phyloP scores from a whole-genome alignment of 1,140 invertebrate species.

The Dinoponera quadriceps region DNA sequence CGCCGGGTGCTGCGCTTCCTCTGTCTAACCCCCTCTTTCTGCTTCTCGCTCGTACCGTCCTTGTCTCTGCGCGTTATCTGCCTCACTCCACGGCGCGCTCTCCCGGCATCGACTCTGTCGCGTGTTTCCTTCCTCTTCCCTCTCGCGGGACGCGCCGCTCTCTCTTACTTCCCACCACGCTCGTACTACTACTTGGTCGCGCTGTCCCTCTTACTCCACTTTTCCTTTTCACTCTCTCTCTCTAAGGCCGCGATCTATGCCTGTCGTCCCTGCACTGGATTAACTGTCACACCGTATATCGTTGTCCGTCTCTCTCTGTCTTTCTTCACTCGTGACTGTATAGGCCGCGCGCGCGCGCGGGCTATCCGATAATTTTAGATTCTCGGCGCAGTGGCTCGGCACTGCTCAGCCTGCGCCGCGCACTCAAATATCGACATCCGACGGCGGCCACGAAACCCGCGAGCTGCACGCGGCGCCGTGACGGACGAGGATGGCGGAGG shows the following conservation, averaged over 20 bases:
- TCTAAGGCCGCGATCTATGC: not conserved
- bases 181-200: conserved; percentile 8
- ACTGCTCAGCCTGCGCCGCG: conserved; percentile 82
- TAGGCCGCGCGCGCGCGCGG: conserved; percentile 35
- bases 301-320: conserved; percentile 19
- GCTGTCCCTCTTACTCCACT: conserved; percentile 15
- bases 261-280: conserved; percentile 12
- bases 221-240: not conserved
- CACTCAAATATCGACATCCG: conserved; percentile 83
- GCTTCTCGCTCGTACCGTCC: conserved; percentile 55
- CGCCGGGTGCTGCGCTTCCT: conserved; percentile 31
- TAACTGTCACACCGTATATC: conserved; percentile 2
- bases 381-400: conserved; percentile 79
- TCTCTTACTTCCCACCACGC: not conserved
- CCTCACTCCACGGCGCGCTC: not conserved
- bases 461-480: conserved; percentile 54
- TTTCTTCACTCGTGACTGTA: conserved; percentile 64
- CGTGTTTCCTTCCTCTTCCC: conserved; percentile 12
- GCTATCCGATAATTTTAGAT: conserved; percentile 83
- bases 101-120: not conserved
- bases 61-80: not conserved
- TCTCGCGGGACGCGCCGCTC: not conserved
- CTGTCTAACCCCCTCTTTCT: conserved; percentile 60
- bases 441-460: conserved; percentile 62
- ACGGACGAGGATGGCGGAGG: conserved; percentile 26